Percentiles rank a stretch among this genome's conserved stretches.
These are phyloP conservation scores for Lethenteron reissneri DNA, from an alignment of 2,113 vertebrate species.

Conservation along the genomic window DNA sequence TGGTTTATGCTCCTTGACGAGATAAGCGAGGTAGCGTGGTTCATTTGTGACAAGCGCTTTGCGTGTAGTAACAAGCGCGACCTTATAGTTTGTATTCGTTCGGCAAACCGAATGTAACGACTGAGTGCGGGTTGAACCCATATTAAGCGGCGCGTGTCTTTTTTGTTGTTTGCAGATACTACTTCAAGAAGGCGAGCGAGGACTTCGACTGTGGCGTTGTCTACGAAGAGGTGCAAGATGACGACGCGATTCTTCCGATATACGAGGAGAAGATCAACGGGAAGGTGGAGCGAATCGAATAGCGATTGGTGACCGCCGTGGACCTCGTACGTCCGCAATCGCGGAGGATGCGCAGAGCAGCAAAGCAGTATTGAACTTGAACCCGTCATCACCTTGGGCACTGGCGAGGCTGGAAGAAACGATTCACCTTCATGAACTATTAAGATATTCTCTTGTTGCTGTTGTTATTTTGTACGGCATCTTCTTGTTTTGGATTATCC, in stretches of 20 bases:
- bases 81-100: too few species aligned
- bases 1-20: too few species aligned
- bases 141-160: not conserved
- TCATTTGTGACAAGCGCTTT: too few species aligned
- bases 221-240: constrained; percentile 76
- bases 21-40: too few species aligned
- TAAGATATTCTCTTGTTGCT: not conserved
- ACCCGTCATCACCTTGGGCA: not conserved
- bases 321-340: not conserved
- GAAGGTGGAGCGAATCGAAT: constrained; percentile 85
- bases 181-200: constrained; percentile 86
- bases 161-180: constrained; percentile 40
- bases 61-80: too few species aligned
- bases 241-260: constrained; percentile 55
- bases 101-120: too few species aligned
- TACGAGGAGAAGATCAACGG: constrained; percentile 81
- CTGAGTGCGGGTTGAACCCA: too few species aligned
- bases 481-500: not conserved
- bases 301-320: constrained; percentile 8
- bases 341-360: not conserved
- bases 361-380: not conserved
- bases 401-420: not conserved
- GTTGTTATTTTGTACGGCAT: not conserved
- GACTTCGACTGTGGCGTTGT: constrained; percentile 90
- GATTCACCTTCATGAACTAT: not conserved